Evolutionary conservation across 2,888 invertebrate genomes (phyloP).

Genomic region (Heliconius charithonia): DNA sequence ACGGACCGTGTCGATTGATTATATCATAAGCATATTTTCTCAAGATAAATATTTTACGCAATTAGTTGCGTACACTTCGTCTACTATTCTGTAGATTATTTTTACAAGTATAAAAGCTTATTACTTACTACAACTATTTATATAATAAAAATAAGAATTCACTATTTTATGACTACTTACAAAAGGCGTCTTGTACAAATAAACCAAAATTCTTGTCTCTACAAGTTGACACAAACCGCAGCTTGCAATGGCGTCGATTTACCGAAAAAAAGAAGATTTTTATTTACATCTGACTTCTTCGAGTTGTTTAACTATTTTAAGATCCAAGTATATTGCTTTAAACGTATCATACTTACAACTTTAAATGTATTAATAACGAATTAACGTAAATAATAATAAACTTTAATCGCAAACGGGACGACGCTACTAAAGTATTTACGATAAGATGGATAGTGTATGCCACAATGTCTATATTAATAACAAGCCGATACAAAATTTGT

Average conservation of each 20-base stretch:
- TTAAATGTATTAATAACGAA: background rate
- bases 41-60: constrained; percentile 62
- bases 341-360: background rate
- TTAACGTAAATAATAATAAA: background rate
- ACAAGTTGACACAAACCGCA: constrained; percentile 30
- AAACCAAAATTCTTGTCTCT: constrained; percentile 29
- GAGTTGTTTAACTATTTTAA: constrained; percentile 10
- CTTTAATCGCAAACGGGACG: constrained; percentile 1
- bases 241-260: constrained; percentile 22
- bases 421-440: constrained; percentile 26
- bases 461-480: constrained; percentile 48
- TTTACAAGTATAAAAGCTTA: constrained; percentile 24
- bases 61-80: constrained; percentile 61
- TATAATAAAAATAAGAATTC: background rate
- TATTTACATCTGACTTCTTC: constrained; percentile 4
- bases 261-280: constrained; percentile 25
- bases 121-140: background rate
- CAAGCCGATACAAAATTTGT: constrained; percentile 46
- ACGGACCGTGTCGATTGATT: constrained; percentile 61
- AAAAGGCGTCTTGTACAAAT: constrained; percentile 18
- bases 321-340: background rate
- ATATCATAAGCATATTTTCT: constrained; percentile 69
- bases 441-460: constrained; percentile 28
- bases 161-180: constrained; percentile 9
- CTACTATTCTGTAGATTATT: constrained; percentile 46